These are phyloP conservation scores for Drosophila quasianomalipes DNA, from an alignment of 2,888 invertebrate species.

Conservation along the genomic window DNA sequence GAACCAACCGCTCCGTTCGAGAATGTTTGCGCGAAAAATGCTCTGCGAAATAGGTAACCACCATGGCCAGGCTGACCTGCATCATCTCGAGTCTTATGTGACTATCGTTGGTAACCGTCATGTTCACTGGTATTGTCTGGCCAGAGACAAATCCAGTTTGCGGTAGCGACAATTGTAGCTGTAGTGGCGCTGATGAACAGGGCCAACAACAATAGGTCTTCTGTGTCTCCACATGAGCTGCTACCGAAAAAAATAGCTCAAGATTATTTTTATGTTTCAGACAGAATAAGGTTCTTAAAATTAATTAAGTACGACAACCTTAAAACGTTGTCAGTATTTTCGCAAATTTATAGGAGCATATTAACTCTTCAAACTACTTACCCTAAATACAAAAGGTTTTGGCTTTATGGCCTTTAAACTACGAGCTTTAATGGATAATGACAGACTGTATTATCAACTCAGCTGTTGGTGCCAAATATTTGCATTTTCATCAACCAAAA, in stretches of 20 bases:
- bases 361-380: not conserved
- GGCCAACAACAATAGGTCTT: conserved; percentile 82
- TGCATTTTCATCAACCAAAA: too few relatives aligned
- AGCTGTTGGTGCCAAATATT: not conserved
- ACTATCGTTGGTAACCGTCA: conserved; percentile 88
- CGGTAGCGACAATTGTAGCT: conserved; percentile 70
- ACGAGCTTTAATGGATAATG: not conserved
- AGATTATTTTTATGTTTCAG: not conserved
- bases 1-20: conserved; percentile 60
- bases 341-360: not conserved
- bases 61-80: conserved; percentile 73
- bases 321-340: not conserved
- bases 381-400: not conserved
- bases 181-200: conserved; percentile 72
- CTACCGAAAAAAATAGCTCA: conserved; percentile 53
- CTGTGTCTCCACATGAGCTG: conserved; percentile 61
- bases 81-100: conserved; percentile 85
- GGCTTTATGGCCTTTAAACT: not conserved
- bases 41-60: conserved; percentile 64
- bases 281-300: not conserved
- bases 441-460: not conserved
- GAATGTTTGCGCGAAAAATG: conserved; percentile 32
- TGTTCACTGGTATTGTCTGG: conserved; percentile 70
- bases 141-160: conserved; percentile 83
- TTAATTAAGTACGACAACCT: not conserved